phyloP scores from a whole-genome alignment of 2,797 vertebrate genomes.

The Sebastes umbrosus region DNA sequence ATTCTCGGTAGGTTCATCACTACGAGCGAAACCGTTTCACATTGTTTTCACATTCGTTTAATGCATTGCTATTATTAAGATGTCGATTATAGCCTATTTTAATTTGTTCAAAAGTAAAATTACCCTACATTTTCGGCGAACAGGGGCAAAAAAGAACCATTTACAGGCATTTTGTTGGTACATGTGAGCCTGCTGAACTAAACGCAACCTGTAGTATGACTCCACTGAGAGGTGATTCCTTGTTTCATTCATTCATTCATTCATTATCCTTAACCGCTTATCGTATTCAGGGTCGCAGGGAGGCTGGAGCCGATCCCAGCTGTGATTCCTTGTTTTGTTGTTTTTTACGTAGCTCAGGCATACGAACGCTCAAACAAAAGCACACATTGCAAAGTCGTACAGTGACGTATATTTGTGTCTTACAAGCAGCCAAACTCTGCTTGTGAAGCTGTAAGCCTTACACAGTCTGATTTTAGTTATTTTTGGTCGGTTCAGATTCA shows the following conservation, averaged over 20 bases:
- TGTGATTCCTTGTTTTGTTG: too few species aligned
- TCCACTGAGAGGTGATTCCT: neutral
- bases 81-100: neutral
- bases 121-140: neutral
- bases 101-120: neutral
- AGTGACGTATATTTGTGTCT: neutral
- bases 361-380: neutral
- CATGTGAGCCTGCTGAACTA: neutral
- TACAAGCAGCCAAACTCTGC: neutral
- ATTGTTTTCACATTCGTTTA: neutral
- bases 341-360: neutral
- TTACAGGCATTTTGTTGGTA: neutral
- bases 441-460: neutral
- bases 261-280: too few species aligned
- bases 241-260: neutral
- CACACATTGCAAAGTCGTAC: neutral
- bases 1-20: neutral
- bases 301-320: too few species aligned
- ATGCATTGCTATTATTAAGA: neutral
- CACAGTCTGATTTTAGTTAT: neutral
- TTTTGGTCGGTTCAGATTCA: neutral
- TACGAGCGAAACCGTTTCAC: neutral
- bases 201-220: neutral
- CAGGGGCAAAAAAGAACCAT: neutral
- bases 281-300: too few species aligned